These are phyloP conservation scores for Tribolium freemani DNA, from an alignment of 2,888 invertebrate species.

Conservation along the genomic window DNA sequence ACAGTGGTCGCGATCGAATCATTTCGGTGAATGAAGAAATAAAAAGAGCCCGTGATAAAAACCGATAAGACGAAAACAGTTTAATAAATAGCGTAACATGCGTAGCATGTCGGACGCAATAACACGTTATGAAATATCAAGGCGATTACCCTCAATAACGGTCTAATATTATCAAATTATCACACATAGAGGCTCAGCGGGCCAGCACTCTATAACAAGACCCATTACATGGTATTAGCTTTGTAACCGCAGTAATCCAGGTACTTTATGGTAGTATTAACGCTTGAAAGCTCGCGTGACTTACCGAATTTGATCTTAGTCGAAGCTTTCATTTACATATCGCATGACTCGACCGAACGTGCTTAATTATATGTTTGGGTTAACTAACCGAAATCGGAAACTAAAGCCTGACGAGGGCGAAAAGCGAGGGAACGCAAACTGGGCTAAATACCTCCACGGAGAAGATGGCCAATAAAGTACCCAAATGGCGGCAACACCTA, in stretches of 20 bases:
- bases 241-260: constrained; percentile 65
- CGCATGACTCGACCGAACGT: constrained; percentile 62
- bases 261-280: constrained; percentile 65
- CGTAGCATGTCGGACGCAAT: constrained; percentile 53
- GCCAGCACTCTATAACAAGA: constrained; percentile 62
- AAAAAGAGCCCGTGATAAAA: constrained; percentile 27
- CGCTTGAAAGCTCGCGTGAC: constrained; percentile 64
- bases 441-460: not conserved
- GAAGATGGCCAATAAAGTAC: no score
- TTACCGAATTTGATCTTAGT: constrained; percentile 63
- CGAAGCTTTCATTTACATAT: constrained; percentile 63
- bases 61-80: constrained; percentile 44
- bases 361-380: constrained; percentile 55
- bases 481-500: no score
- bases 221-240: constrained; percentile 64
- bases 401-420: not conserved
- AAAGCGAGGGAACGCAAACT: no score
- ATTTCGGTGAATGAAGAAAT: constrained; percentile 24
- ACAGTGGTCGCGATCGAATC: constrained; percentile 1
- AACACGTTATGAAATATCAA: constrained; percentile 57
- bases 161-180: constrained; percentile 63
- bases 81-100: constrained; percentile 47
- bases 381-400: constrained; percentile 32
- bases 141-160: constrained; percentile 59
- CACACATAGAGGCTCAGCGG: constrained; percentile 56